Evolutionary conservation across 2,888 invertebrate species (phyloP).

Genomic region (Neoaliturus tenellus): DNA sequence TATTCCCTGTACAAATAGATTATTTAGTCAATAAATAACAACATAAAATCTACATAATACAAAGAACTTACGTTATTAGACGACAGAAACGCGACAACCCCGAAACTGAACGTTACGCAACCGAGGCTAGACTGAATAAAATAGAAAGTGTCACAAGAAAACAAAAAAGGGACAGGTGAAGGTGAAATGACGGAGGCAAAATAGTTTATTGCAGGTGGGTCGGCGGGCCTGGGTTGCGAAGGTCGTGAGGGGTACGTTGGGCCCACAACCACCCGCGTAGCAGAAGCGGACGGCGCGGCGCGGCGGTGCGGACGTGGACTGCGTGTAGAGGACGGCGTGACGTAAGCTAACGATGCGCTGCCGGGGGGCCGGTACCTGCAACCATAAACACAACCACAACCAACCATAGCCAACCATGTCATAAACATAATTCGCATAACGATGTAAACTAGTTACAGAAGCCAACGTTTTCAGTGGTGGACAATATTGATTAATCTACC

Average conservation of each 20-base stretch:
- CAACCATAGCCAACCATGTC: too few species aligned
- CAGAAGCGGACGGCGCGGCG: not conserved
- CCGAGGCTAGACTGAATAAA: not conserved
- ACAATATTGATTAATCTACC: too few species aligned
- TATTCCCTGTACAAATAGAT: too few species aligned
- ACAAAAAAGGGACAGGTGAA: slow-evolving; percentile 25
- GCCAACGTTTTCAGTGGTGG: too few species aligned
- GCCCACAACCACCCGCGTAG: not conserved
- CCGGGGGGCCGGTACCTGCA: not conserved
- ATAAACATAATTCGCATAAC: too few species aligned
- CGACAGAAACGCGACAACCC: not conserved
- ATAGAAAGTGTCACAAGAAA: slow-evolving; percentile 25
- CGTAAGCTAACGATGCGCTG: not conserved
- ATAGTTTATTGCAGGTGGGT: slow-evolving; percentile 25
- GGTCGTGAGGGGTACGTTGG: not conserved
- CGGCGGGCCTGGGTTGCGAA: not conserved
- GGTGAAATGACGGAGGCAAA: not conserved
- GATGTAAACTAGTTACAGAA: too few species aligned
- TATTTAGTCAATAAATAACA: too few species aligned
- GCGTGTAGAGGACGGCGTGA: not conserved
- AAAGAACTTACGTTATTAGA: too few species aligned
- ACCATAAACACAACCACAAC: too few species aligned
- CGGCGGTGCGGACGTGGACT: not conserved
- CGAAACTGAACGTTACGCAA: not conserved
- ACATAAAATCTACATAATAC: too few species aligned